Base-by-base conservation (phyloP, 1,140 invertebrate species). In the Spodoptera frugiperda region DNA sequence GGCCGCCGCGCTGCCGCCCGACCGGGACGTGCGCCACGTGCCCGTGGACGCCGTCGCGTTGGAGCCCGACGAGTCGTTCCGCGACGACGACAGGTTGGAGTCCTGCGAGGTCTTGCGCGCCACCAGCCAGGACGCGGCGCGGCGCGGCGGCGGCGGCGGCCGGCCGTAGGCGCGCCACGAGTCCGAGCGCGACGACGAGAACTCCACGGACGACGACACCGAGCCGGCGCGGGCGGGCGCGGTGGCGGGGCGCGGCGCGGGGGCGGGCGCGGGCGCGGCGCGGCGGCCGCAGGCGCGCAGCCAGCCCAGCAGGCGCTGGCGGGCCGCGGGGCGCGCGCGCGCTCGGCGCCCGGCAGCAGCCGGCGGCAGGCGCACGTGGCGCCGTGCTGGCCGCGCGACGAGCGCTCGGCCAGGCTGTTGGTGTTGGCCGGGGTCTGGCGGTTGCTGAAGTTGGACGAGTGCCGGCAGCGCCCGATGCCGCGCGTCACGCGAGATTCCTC, bases 401-500 rank as follows among this genome's bases (percentile, higher is more conserved):
- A 97, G 65, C 97, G 94, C 83, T 98, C 97, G 1, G 96, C 95
- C 30, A 97, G 95, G 84, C 97, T 98, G 87, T 98, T 98, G 0
- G 97, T 98, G 90, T 98, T 98, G 4, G 97, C 97, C 0, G 97
- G 97, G 1, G 97, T 98, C 88, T 98, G 97, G 10, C 97, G 94
- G 87, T 98, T 98, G 82, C 97, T 98, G 89, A 98, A 98, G 92
- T 98, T 98, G 25, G 97, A 97, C 78, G 97, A 97, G 91, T 98
- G 97, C 44, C 97, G 91, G 85, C 97, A 98, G 57, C 97, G 95
- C 0, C 97, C 98, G 76, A 98, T 98, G 11, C 97, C 97, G 12
- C 98, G 95, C 0, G 98, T 98, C 0, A 98, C 98, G 30, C 98
- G 94, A 0, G 97, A 98, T 87, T 99, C 98, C 91, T 99, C 98